These are phyloP conservation scores for Enteromius mattozi DNA, from an alignment of 2,797 vertebrate genomes.

Conservation along the genomic window DNA sequence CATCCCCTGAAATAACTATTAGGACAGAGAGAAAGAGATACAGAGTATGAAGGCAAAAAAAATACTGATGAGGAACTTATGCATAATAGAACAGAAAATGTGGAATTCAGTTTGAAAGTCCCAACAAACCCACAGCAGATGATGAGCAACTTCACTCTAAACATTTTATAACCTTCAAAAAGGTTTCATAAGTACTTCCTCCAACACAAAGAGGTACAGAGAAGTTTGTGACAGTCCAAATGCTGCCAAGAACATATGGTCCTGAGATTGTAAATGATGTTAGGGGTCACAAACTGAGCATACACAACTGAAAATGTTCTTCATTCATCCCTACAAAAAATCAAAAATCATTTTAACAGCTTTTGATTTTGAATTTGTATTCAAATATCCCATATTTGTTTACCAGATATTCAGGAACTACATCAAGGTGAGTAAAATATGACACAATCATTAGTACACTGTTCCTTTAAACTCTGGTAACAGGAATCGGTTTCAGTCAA, in stretches of 20 bases:
- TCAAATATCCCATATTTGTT: background rate
- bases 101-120: background rate
- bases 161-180: background rate
- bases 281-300: background rate
- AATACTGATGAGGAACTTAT: constrained; percentile 31
- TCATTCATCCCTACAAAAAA: background rate
- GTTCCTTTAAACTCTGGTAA: background rate
- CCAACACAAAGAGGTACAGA: background rate
- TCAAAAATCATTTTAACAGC: background rate
- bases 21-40: constrained; percentile 67
- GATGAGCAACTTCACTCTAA: background rate
- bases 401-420: background rate
- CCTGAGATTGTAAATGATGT: background rate
- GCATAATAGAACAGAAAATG: constrained; percentile 45
- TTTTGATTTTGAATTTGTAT: background rate
- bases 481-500: background rate
- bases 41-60: background rate
- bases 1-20: constrained; percentile 91
- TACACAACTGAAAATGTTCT: background rate
- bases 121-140: background rate
- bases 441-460: background rate
- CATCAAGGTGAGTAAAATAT: background rate
- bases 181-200: background rate
- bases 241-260: background rate
- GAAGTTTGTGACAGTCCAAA: background rate